A percentile compares a stretch with the other conserved stretches of the same genome.
Evolutionary conservation across 2,797 vertebrate genomes (phyloP).

Genomic region (Denticeps clupeoides): DNA sequence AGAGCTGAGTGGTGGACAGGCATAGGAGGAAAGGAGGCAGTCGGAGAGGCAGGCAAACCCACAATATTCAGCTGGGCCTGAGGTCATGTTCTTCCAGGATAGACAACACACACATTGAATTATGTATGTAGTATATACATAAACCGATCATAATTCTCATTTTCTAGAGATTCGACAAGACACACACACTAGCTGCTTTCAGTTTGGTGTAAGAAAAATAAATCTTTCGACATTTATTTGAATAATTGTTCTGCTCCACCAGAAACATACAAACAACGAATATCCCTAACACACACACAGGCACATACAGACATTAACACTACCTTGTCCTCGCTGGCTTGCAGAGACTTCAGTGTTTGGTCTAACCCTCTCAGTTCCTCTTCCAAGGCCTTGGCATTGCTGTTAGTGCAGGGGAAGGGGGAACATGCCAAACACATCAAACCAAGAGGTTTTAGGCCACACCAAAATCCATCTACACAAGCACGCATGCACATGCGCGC

Average conservation of each 20-base stretch:
- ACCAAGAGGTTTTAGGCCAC: constrained; percentile 6
- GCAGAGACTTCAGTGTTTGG: constrained; percentile 75
- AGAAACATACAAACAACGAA: constrained; percentile 4
- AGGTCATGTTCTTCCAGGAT: too few species aligned
- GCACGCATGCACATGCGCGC: constrained; percentile 31
- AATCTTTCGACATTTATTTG: background rate
- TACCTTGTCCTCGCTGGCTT: constrained; percentile 78
- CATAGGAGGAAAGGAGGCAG: background rate
- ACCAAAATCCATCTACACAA: constrained; percentile 12
- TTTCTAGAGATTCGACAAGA: too few species aligned
- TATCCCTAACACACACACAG: background rate
- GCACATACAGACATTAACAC: background rate
- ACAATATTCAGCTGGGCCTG: background rate
- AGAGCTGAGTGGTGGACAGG: background rate
- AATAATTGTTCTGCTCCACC: too few species aligned
- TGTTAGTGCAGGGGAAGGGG: constrained; percentile 58
- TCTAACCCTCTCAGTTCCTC: constrained; percentile 74
- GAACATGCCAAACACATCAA: constrained; percentile 10
- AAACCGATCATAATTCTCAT: too few species aligned
- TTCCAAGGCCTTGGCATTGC: constrained; percentile 65
- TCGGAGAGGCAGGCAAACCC: background rate
- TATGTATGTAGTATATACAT: background rate
- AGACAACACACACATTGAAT: background rate
- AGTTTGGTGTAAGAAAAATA: too few species aligned
- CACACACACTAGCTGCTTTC: too few species aligned